These are phyloP conservation scores for Leptinotarsa undecemlineata DNA, from an alignment of 1,140 invertebrate species.

Conservation along the genomic window DNA sequence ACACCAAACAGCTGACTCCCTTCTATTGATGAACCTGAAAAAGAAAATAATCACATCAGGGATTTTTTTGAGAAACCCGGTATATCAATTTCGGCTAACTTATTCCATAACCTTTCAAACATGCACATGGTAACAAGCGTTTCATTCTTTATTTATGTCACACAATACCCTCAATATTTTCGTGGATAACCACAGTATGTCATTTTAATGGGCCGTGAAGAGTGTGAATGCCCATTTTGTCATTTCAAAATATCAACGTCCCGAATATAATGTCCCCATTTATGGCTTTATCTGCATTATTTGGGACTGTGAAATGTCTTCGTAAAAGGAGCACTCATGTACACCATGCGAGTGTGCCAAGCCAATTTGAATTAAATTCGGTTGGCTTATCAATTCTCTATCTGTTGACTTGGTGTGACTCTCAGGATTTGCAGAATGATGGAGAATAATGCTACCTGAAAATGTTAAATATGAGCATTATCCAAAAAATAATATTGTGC, in stretches of 20 bases:
- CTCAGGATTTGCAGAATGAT: background rate
- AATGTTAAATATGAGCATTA: too few species aligned
- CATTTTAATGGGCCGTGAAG: slow-evolving; percentile 39
- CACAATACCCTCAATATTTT: slow-evolving; percentile 24
- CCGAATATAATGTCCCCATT: slow-evolving; percentile 36
- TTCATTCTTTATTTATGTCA: background rate
- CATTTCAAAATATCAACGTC: slow-evolving; percentile 35
- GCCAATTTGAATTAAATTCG: slow-evolving; percentile 5
- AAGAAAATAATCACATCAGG: too few species aligned
- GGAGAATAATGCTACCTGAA: too few species aligned
- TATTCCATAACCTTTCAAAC: too few species aligned
- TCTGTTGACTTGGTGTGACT: background rate
- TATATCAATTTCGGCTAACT: too few species aligned
- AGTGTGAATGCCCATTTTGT: slow-evolving; percentile 35
- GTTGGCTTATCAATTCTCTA: background rate
- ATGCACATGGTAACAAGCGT: slow-evolving; percentile 1
- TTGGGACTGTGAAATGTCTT: slow-evolving; percentile 20
- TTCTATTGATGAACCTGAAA: too few species aligned
- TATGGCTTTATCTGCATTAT: slow-evolving; percentile 34
- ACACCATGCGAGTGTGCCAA: slow-evolving; percentile 10
- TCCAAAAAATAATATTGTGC: too few species aligned
- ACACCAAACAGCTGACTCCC: too few species aligned
- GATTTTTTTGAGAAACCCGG: too few species aligned
- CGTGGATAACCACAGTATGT: slow-evolving; percentile 32
- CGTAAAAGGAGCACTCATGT: background rate